A percentile compares a stretch with the other conserved stretches of the same genome.
Conservation (phyloP, 2,113 vertebrate species). For the Penelope pileata region DNA sequence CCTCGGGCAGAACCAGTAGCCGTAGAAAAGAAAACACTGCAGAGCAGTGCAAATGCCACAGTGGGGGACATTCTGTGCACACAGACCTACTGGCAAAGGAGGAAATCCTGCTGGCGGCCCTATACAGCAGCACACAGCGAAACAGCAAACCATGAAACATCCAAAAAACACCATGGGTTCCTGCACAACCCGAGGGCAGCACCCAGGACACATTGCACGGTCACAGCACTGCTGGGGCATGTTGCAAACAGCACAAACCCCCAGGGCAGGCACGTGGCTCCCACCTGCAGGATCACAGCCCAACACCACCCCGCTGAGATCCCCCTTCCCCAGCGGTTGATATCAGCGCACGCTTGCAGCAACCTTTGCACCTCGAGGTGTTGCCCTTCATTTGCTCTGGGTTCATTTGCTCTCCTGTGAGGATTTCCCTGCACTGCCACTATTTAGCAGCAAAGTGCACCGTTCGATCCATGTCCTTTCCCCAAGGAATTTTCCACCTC, state of each 20-base stretch:
- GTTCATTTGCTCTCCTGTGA: neutral
- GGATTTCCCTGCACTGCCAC: neutral
- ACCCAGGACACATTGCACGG: too few species aligned
- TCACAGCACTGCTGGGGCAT: too few species aligned
- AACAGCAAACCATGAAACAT: fast-evolving
- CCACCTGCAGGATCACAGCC: neutral
- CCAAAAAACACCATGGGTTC: neutral
- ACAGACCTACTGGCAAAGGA: neutral
- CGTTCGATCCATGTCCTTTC: neutral
- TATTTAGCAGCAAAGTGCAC: fast-evolving
- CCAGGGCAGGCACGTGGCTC: fast-evolving
- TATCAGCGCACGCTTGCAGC: neutral
- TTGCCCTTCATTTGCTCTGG: neutral
- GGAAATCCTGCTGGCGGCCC: neutral
- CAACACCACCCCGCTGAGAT: neutral
- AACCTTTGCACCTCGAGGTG: neutral
- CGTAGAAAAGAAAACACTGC: neutral
- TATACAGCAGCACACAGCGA: neutral
- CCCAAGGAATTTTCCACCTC: neutral
- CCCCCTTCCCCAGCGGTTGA: neutral
- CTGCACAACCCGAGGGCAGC: neutral
- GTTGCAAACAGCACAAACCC: neutral
- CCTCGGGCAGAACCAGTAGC: neutral
- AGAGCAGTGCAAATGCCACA: fast-evolving
- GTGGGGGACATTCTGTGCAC: neutral